phyloP scores from a whole-genome alignment of 2,113 vertebrate species.

The Beaufortia kweichowensis region DNA sequence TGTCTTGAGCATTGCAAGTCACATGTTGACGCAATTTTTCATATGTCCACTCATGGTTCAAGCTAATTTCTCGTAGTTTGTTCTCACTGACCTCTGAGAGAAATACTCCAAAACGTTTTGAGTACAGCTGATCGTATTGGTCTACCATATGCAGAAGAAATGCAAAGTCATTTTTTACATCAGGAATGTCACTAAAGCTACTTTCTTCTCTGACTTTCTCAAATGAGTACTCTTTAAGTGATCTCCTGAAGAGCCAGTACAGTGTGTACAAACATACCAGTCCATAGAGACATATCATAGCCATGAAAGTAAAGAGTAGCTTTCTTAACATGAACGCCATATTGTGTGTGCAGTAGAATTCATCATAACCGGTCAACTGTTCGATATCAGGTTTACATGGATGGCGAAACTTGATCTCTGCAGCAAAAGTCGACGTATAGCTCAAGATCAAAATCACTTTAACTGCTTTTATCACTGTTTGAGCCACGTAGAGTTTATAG shows the following conservation, averaged over 20 bases:
- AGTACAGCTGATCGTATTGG: slow-evolving; percentile 95
- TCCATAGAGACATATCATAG: slow-evolving; percentile 91
- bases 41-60: slow-evolving; percentile 97
- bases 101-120: slow-evolving; percentile 94
- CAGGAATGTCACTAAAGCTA: slow-evolving; percentile 97
- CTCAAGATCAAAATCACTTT: slow-evolving; percentile 94
- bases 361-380: slow-evolving; percentile 84
- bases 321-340: slow-evolving; percentile 97
- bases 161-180: slow-evolving; percentile 97
- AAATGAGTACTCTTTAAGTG: slow-evolving; percentile 96
- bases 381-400: slow-evolving; percentile 82
- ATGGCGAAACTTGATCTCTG: slow-evolving; percentile 85
- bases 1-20: slow-evolving; percentile 87
- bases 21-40: slow-evolving; percentile 91
- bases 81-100: slow-evolving; percentile 96
- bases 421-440: slow-evolving; percentile 90
- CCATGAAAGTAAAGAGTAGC: slow-evolving; percentile 91
- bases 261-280: slow-evolving; percentile 93
- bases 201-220: slow-evolving; percentile 97
- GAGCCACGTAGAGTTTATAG: slow-evolving; percentile 94
- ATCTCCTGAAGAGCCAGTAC: slow-evolving; percentile 93
- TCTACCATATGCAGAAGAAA: slow-evolving; percentile 98
- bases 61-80: slow-evolving; percentile 93
- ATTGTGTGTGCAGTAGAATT: slow-evolving; percentile 92
- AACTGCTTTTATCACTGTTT: slow-evolving; percentile 91